Percentiles rank a stretch among this genome's conserved stretches.
phyloP scores from a whole-genome alignment of 2,888 invertebrate genomes.

The Protodeltote pygarga region DNA sequence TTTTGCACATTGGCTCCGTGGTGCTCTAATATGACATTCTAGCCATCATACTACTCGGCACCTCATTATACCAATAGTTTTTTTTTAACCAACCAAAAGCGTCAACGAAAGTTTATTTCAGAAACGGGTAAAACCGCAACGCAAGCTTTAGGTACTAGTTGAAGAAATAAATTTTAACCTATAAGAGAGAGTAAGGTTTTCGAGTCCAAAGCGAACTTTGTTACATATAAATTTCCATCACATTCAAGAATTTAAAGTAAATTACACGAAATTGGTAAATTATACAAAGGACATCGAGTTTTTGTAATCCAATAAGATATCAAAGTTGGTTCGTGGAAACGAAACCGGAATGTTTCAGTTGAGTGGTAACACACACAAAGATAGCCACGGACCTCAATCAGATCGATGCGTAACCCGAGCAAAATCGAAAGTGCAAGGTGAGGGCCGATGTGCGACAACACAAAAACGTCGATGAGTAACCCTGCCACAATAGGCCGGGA shows the following conservation, averaged over 20 bases:
- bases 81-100: too few species aligned
- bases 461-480: constrained; percentile 75
- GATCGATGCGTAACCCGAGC: constrained; percentile 54
- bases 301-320: constrained; percentile 37
- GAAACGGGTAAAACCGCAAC: constrained; percentile 8
- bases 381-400: constrained; percentile 46
- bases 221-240: constrained; percentile 23
- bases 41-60: too few species aligned
- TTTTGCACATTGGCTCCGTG: too few species aligned
- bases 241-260: constrained; percentile 34
- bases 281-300: constrained; percentile 45
- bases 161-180: constrained; percentile 6
- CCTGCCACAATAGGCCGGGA: constrained; percentile 62
- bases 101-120: constrained; percentile 5
- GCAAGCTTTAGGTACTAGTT: constrained; percentile 13
- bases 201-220: constrained; percentile 17
- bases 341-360: constrained; percentile 52
- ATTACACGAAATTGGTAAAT: constrained; percentile 47
- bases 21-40: too few species aligned
- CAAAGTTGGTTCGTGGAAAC: constrained; percentile 51
- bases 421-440: constrained; percentile 82
- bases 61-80: too few species aligned
- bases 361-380: constrained; percentile 32
- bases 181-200: constrained; percentile 13
- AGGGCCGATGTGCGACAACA: constrained; percentile 62